Percentiles rank a stretch among this genome's conserved stretches.
These are phyloP conservation scores for Agrochola litura DNA, from an alignment of 2,888 invertebrate genomes.

Conservation along the genomic window DNA sequence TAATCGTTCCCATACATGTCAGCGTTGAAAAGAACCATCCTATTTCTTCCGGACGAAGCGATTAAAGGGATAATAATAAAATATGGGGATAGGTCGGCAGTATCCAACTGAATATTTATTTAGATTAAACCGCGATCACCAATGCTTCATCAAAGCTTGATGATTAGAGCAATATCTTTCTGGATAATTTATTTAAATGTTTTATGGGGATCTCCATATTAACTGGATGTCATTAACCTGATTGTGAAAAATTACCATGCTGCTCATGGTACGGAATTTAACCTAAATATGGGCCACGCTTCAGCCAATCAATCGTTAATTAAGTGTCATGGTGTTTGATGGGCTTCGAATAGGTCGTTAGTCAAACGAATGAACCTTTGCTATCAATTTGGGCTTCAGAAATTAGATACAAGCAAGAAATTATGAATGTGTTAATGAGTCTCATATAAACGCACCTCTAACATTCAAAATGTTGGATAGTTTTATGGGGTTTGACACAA, in stretches of 20 bases:
- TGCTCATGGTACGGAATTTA: conserved; percentile 52
- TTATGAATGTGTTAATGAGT: conserved; percentile 5
- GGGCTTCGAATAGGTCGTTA: conserved; percentile 56
- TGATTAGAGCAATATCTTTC: background rate
- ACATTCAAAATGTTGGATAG: background rate
- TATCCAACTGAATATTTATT: conserved; percentile 16
- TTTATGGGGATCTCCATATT: conserved; percentile 2
- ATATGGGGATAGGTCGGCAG: background rate
- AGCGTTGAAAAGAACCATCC: conserved; percentile 5
- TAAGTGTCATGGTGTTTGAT: conserved; percentile 64
- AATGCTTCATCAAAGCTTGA: background rate
- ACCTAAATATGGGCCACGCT: conserved; percentile 49
- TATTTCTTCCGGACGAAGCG: conserved; percentile 15
- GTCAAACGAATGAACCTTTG: conserved; percentile 35
- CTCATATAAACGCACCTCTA: background rate
- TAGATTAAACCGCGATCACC: background rate
- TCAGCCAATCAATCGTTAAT: conserved; percentile 60
- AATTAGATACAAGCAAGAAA: conserved; percentile 11
- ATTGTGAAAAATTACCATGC: conserved; percentile 42
- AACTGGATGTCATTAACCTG: conserved; percentile 1
- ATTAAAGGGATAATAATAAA: conserved; percentile 15
- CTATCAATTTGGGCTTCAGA: conserved; percentile 30
- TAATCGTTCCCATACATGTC: conserved; percentile 27
- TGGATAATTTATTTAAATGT: conserved; percentile 5
- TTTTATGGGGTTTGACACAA: background rate